phyloP scores from a whole-genome alignment of 1,140 invertebrate genomes.

The Bursaphelenchus mucronatus region DNA sequence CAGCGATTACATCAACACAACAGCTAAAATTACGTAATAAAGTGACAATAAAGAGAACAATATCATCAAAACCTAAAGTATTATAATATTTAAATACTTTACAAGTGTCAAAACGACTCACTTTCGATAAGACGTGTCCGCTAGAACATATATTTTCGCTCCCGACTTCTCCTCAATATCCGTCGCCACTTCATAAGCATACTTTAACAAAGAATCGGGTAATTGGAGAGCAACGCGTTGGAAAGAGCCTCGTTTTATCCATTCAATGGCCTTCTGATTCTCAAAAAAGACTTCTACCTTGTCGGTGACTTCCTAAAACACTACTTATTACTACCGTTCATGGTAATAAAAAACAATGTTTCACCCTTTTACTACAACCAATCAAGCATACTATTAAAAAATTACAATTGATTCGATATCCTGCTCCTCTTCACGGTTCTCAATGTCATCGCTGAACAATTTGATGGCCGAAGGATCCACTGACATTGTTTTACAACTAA shows the following conservation, averaged over 20 bases:
- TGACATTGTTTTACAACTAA: too few species aligned
- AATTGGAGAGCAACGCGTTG: conserved; percentile 46
- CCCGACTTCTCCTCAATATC: conserved; percentile 19
- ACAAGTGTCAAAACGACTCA: conserved; percentile 20
- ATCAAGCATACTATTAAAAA: too few species aligned
- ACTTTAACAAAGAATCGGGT: conserved; percentile 39
- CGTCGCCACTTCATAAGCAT: conserved; percentile 26
- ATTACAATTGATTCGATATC: conserved; percentile 8
- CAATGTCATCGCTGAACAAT: conserved; percentile 10
- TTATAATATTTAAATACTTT: background rate
- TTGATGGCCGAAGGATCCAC: background rate
- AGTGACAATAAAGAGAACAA: too few species aligned
- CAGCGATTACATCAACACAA: conserved; percentile 50
- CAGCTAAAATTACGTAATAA: conserved; percentile 39
- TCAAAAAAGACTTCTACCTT: conserved; percentile 44
- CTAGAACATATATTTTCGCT: conserved; percentile 43
- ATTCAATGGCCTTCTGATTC: conserved; percentile 22
- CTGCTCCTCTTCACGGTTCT: conserved; percentile 1
- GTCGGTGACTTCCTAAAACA: conserved; percentile 20
- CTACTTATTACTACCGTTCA: background rate
- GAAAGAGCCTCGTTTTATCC: conserved; percentile 38
- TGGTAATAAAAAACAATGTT: too few species aligned
- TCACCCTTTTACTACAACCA: too few species aligned
- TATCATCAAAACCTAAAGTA: conserved; percentile 7
- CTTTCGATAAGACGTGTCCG: conserved; percentile 53